Evolutionary conservation across 2,113 vertebrate species (phyloP).

Genomic region (Cyphomyrus discorhynchus): DNA sequence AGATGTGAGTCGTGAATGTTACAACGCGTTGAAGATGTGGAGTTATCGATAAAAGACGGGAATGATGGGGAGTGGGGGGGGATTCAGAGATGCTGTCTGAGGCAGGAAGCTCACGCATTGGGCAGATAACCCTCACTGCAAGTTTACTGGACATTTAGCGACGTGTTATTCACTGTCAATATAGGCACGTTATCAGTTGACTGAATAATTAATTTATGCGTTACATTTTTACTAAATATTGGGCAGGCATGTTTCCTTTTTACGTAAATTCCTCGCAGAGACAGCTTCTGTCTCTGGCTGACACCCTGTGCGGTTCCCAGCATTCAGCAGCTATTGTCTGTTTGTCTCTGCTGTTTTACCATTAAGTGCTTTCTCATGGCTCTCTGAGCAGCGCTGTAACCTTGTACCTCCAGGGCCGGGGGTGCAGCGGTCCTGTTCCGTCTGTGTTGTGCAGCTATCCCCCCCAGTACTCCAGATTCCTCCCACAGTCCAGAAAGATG

Average conservation of each 20-base stretch:
- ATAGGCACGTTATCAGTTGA: neutral
- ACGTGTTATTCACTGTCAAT: no score
- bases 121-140: neutral
- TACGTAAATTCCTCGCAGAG: neutral
- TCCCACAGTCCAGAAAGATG: neutral
- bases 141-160: neutral
- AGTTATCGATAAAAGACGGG: neutral
- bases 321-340: neutral
- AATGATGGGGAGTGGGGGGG: neutral
- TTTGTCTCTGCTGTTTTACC: neutral
- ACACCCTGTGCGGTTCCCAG: neutral
- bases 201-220: neutral
- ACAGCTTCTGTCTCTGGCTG: neutral
- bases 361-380: neutral
- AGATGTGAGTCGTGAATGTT: neutral
- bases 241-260: neutral
- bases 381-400: neutral
- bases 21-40: neutral
- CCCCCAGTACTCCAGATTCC: neutral
- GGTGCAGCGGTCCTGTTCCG: neutral
- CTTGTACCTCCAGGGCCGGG: neutral
- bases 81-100: neutral
- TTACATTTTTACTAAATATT: neutral
- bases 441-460: neutral
- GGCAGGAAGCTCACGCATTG: neutral